Evolutionary conservation across 2,888 invertebrate genomes (phyloP), one percentile per base, ranked within the genome.

Genomic region (Chironomus riparius): DNA sequence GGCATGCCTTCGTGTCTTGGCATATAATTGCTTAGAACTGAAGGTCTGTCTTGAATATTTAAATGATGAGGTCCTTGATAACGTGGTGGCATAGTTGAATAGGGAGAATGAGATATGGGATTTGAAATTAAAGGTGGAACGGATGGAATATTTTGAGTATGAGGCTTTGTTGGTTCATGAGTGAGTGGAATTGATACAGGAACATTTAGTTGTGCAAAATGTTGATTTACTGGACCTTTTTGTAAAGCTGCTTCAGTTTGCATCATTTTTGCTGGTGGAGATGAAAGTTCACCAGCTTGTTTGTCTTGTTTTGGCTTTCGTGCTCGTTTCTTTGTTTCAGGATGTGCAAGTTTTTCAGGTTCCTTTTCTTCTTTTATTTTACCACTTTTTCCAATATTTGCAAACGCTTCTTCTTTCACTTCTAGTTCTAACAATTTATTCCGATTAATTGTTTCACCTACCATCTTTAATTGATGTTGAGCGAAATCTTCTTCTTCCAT

Each of bases 401-500:
- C 74, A 13, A 68, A 70, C 86, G 86, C 78, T 85, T 72, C 38
- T 5, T 71, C 70, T 75, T 77, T 77, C 21, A 85, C 85, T 81
- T 87, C 87, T 13, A 85, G 83, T 79, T 88, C 88, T 79, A 85
- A 86, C 0, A 86, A 82, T 78, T 87, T 87, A 79, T 86, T 87
- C 77, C 86, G 85, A 80, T 87, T 87, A 62, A 85, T 78, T 1
- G 77, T 78, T 78, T 79, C 79, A 62, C 79, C 78, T 12, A 78
- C 85, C 28, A 86, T 78, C 77, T 87, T 86, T 4, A 87, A 80
- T 79, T 87, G 87, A 15, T 86, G 85, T 47, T 87, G 86, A 0
- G 87, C 87, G 68, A 86, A 87, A 77, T 88, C 88, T 79, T 89
- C 88, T 70, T 88, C 87, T 78, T 88, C 88, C 82, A 88, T 88